Evolutionary conservation across 2,888 invertebrate species (phyloP), one percentile per base, ranked within the genome.

Genomic region (Nebria brevicollis): DNA sequence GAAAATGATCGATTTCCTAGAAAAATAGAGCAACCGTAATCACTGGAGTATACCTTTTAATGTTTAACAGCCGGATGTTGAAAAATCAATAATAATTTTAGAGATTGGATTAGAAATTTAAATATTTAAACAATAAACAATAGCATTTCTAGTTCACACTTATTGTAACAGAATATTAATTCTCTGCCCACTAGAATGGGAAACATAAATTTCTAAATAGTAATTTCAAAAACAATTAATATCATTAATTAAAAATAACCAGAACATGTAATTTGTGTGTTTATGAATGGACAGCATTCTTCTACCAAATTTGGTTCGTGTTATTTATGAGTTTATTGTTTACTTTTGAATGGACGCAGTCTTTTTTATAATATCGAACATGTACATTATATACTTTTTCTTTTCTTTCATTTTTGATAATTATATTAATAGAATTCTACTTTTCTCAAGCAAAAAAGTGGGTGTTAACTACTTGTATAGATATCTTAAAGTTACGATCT

Each of bases 241-340:
- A 54, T 54, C 54, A 54, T 54, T 54, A 54, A 54, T 54, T 54
- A 54, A 54, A 54, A 54, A 54, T 54, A 54, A 54, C 8, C 54
- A 54, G 54, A 54, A 54, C 13, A 13, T 54, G 54, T 54, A 54
- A 54, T 54, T 54, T 11, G 8, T 54, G 54, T 54, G 8, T 11
- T 54, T 54, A 13, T 54, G 54, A 54, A 54, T 54, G 54, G 13
- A 54, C 13, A 13, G 1, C 54, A 54, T 54, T 54, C 54, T 54
- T 54, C 54, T 54, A 54, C 54, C 54, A 54, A 54, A 54, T 54
- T 54, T 54, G 54, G 54, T 54, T 11, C 54, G 54, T 54, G 54
- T 54, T 54, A 54, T 54, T 54, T 54, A 54, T 54, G 54, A 54
- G 54, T 54, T 54, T 54, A 54, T 54, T 54, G 54, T 54, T 54